phyloP scores from a whole-genome alignment of 2,113 vertebrate genomes.

The Daphoenositta chrysoptera region DNA sequence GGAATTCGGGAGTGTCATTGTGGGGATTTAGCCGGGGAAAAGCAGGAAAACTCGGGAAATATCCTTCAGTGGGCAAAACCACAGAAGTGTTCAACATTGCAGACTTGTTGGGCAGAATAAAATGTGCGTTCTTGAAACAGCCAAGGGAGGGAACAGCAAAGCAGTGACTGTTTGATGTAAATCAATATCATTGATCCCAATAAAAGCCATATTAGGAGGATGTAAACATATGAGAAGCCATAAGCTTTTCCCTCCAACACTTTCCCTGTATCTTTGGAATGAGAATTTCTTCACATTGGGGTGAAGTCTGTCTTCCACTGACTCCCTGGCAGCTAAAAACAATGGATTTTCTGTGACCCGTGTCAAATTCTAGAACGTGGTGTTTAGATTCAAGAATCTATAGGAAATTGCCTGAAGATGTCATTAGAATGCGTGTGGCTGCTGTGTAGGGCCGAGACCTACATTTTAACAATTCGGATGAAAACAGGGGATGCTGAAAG shows the following conservation, averaged over 20 bases:
- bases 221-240: background rate
- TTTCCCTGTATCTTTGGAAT: background rate
- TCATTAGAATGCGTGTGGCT: background rate
- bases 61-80: background rate
- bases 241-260: rapidly evolving
- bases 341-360: background rate
- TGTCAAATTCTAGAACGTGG: background rate
- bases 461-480: background rate
- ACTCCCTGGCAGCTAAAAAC: background rate
- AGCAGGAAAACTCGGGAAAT: background rate
- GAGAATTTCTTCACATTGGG: background rate
- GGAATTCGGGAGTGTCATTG: background rate
- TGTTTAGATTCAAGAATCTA: background rate
- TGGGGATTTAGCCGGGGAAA: background rate
- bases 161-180: background rate
- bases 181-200: background rate
- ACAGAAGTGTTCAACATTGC: rapidly evolving
- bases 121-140: background rate
- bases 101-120: background rate
- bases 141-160: background rate
- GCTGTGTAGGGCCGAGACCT: background rate
- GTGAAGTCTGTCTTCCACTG: background rate
- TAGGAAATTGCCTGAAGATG: background rate
- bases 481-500: background rate
- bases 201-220: background rate